phyloP scores from a whole-genome alignment of 2,797 vertebrate species.

The Molossus alvarezi region DNA sequence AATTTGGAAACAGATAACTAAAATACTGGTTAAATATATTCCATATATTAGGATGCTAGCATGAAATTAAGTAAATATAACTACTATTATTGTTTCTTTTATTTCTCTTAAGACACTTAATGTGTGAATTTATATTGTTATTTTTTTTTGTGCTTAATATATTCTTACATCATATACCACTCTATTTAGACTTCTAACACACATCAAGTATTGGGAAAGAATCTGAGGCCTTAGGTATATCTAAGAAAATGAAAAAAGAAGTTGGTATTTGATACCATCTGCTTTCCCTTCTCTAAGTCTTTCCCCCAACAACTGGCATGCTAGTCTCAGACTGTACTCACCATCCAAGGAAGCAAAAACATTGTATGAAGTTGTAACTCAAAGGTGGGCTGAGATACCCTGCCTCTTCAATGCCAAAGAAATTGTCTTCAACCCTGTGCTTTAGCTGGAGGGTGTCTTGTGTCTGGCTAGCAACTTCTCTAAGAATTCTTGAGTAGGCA shows the following conservation, averaged over 20 bases:
- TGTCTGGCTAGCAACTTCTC: neutral
- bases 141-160: neutral
- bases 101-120: neutral
- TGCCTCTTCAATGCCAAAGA: neutral
- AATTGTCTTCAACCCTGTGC: neutral
- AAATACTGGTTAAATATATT: neutral
- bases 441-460: neutral
- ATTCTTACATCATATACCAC: neutral
- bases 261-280: neutral
- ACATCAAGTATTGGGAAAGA: neutral
- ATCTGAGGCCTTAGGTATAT: neutral
- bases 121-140: neutral
- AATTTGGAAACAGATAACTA: neutral
- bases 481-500: neutral
- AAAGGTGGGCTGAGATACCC: neutral
- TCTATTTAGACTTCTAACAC: neutral
- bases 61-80: neutral
- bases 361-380: neutral
- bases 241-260: neutral
- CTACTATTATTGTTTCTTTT: neutral
- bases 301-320: rapidly evolving
- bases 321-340: neutral
- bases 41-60: neutral
- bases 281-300: neutral
- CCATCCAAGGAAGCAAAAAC: neutral